Evolutionary conservation across 2,888 invertebrate genomes (phyloP), one percentile per base, ranked within the genome.

Genomic region (Xanthia icteritia): DNA sequence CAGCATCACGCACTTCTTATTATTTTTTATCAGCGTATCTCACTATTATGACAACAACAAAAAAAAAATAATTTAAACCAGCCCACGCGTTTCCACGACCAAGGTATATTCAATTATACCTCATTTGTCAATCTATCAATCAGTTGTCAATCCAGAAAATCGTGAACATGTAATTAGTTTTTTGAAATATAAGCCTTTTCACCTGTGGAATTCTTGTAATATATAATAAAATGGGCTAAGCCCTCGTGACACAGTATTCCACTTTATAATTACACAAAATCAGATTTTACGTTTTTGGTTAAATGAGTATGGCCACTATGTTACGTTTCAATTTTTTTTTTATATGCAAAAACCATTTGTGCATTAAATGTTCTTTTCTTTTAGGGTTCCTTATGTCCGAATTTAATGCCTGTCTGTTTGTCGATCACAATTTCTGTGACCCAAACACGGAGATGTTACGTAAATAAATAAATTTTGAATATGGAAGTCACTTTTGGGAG

Each of bases 121-220:
- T 76, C 76, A 72, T 74, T 84, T 76, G 79, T 77, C 76, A 74
- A 79, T 66, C 82, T 66, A 82, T 85, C 82, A 84, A 82, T 85
- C 84, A 82, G 13, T 27, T 82, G 85, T 85, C 84, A 85, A 79
- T 82, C 15, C 42, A 48, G 31, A 61, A 79, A 65, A 64, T 85
- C 85, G 84, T 84, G 84, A 75, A 27, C 72, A 23, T 0, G 66
- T 67, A 79, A 82, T 85, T 84, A 76, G 48, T 63, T 85, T 84
- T 84, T 79, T 65, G 23, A 8, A 36, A 60, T 51, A 42, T 1
- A 23, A 51, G 1, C 3, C 15, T n/a, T 70, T 70, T 48, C 42
- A 15, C 5, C 6, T 15, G 27, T 27, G 13, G 42, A 51, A 27
- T 79, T 79, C 42, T 51, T 42, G 13, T 56, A 39, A 69, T 27